Evolutionary conservation across 1,140 invertebrate genomes (phyloP), one percentile per base, ranked within the genome.

Genomic region (Drosophila albomicans): DNA sequence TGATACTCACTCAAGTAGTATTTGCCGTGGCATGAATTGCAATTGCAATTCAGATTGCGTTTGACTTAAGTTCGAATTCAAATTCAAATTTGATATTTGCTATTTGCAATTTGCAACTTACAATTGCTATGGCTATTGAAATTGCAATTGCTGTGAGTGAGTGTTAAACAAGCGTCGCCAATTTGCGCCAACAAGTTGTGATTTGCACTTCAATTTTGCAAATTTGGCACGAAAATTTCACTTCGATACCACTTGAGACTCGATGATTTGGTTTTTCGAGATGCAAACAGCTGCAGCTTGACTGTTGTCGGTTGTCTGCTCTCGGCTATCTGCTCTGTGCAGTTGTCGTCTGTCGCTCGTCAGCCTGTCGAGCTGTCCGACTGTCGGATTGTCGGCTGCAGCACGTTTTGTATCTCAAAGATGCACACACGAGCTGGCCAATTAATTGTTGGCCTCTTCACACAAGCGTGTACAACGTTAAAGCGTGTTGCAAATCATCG

Each of bases 11-110:
- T 70, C 74, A 71, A 69, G 54, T 64, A 69, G 54, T 64, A 67
- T 76, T 78, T 69, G 80, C 61, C 68, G 78, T 65, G 73, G 52
- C 78, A 80, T 84, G 81, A 84, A 87, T 88, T 87, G 77, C 73
- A 51, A 82, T 54, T 57, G 32, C 49, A 82, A 76, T 67, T 65
- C 52, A 32, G 76, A 67, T 64, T 71, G 61, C 41, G 49, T 69
- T 64, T 20, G 79, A 38, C 43, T 69, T 52, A 32, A 57, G 54
- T 10, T 56, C 32, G 32, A 56, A 38, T 25, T 20, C 20, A 3
- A 69, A 70, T 56, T 25, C 20, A 25, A 25, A 25, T 25, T 25
- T 25, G 3, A 25, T 25, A 25, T 25, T 25, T 25, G 20, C 20
- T 25, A 25, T 25, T 54, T n/a, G 16, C 3, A 49, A 25, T 38